Conservation (phyloP, 2,797 vertebrate genomes). For the Caiman crocodilus region DNA sequence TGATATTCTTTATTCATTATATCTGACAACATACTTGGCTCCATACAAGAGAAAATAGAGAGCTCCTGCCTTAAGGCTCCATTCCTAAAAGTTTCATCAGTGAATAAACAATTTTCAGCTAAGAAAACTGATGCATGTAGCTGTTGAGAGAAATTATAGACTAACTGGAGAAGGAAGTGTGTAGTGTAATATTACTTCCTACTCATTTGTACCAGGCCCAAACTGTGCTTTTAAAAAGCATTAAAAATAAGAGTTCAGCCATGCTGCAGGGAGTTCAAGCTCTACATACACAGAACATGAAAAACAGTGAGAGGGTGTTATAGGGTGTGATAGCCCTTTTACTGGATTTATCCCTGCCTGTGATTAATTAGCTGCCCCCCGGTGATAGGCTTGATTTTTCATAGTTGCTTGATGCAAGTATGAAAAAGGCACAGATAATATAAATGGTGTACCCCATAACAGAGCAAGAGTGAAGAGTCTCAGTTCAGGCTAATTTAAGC, state of each 20-base stretch:
- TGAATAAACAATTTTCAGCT: slow-evolving; percentile 47
- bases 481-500: not conserved
- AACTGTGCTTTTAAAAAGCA: not conserved
- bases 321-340: not conserved
- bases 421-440: not conserved
- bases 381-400: not conserved
- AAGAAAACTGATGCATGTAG: not conserved
- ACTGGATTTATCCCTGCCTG: not conserved
- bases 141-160: not conserved
- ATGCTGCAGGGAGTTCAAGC: not conserved
- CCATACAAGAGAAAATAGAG: slow-evolving; percentile 43
- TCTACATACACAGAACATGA: not conserved
- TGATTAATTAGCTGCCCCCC: not conserved
- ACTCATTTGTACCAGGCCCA: not conserved
- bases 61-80: not conserved
- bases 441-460: not conserved
- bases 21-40: slow-evolving; percentile 46
- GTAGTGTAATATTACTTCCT: not conserved
- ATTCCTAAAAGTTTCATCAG: slow-evolving; percentile 51
- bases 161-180: not conserved
- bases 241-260: not conserved
- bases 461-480: not conserved
- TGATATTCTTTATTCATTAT: slow-evolving; percentile 62
- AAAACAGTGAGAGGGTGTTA: not conserved
- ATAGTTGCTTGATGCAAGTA: not conserved